Evolutionary conservation across 1,140 invertebrate species (phyloP), one percentile per base, ranked within the genome.

Genomic region (Formica selysi): DNA sequence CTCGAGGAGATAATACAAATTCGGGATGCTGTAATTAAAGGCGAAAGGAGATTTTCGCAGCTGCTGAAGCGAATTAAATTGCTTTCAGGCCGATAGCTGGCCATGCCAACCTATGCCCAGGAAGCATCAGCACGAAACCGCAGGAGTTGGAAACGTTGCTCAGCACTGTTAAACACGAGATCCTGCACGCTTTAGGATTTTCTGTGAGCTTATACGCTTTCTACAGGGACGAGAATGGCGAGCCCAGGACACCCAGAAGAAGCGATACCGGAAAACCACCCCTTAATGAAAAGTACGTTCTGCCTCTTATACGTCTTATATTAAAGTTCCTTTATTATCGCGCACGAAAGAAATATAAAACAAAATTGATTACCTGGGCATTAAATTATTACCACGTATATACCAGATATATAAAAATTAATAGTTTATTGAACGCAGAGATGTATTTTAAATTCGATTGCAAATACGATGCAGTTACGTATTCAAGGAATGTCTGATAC

Each of bases 151-250:
- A 99, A 90, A 98, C 98, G 19, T 96, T 99, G 2, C 95, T 99
- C 86, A 99, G 99, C 32, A 99, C 99, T 0, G 98, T 99, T 0
- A 99, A 99, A 95, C 99, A 99, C 95, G 99, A 99, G 95, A 99
- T 99, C 93, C 96, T 99, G 0, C 99, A 99, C 95, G 99, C 99
- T 0, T 95, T 99, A 48, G 99, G 98, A 1, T 99, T 99, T 95
- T 99, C 98, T 10, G 97, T 99, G 0, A 98, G 98, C 68, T 96
- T 99, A 13, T 99, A 98, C 94, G 99, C 98, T 0, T 99, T 99
- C 95, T 99, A 98, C 94, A 95, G 98, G 89, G 98, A 99, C 94
- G 96, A 97, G 65, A 95, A 97, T 54, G 99, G 98, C 0, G 96
- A 97, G 41, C 99, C 99, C 0, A 95, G 98, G 19, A 99, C 98